Conservation (phyloP, 1,140 invertebrate species). For the Drosophila insularis region DNA sequence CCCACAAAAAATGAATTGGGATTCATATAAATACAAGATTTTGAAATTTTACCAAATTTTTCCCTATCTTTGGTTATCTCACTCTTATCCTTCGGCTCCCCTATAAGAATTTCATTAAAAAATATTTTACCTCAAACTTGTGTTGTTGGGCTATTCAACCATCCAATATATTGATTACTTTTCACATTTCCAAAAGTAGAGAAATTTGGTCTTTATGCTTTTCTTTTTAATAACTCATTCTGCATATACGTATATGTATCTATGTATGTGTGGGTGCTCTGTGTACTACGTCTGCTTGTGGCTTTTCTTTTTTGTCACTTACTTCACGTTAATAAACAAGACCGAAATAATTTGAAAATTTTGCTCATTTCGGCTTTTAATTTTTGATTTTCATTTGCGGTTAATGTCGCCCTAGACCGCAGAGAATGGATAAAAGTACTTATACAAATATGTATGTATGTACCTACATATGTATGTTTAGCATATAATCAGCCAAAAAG, state of each 20-base stretch:
- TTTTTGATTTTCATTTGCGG: neutral
- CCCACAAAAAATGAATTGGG: neutral
- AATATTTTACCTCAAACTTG: constrained; percentile 1
- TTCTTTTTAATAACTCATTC: neutral
- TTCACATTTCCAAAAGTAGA: neutral
- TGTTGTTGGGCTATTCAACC: neutral
- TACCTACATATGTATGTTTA: too few species aligned
- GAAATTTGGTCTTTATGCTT: neutral
- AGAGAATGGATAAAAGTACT: neutral
- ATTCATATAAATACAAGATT: constrained; percentile 2
- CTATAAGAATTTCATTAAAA: neutral
- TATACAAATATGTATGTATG: neutral
- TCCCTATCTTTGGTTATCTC: neutral
- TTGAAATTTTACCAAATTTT: neutral
- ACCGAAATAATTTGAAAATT: neutral
- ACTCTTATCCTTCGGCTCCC: neutral
- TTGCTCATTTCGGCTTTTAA: neutral
- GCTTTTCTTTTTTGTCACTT: constrained; percentile 44
- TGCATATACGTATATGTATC: neutral
- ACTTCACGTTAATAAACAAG: constrained; percentile 3
- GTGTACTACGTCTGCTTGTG: constrained; percentile 47
- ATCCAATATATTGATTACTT: neutral
- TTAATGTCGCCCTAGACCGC: neutral
- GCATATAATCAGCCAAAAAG: too few species aligned
- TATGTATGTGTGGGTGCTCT: constrained; percentile 17